Base-by-base conservation (phyloP, 2,113 vertebrate genomes). In the Mastomys natalensis region DNA sequence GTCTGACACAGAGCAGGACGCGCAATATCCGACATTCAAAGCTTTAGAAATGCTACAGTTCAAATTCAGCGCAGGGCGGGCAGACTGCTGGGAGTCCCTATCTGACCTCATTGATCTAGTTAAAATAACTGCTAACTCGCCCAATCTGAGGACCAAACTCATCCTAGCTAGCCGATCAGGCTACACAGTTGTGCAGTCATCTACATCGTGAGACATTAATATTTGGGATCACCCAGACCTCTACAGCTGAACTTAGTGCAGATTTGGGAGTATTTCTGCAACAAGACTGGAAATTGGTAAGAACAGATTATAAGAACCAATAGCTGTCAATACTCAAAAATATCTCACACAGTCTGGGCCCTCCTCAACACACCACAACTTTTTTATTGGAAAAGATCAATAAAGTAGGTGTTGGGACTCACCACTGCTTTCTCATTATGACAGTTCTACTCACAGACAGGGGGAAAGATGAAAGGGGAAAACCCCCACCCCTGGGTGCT, bases 101-200 rank as follows among this genome's bases (percentile, higher is more conserved):
- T 82, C 77, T 90, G 1, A 86, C 70, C 85, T 91, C 48, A 74
- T 70, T 66, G 89, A 89, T 53, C 48, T 21, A 87, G 43, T 6
- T 87, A 22, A 85, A 53, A 94, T n/a, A 55, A 64, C 73, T 62
- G 55, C 76, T 72, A 70, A 45, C 64, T 34, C 2, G 40, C 4
- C 43, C 45, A 66, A 37, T 34, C 64, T 85, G 45, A 48, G 86
- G 64, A 73, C 24, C 70, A 51, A 82, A 77, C 58, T 77, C 70
- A 1, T 7, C 53, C 31, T 21, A 40, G 51, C 77, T 51, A 34
- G 64, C 51, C 31, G 58, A 16, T 4, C 15, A 29, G 5, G 13
- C 37, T 22, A 3, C 1, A 8, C 1, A 2, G 7, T 7, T 2
- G 5, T 53, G 24, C 15, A 40, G 37, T 43, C 78, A 12, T 1